Percentiles rank a stretch among this genome's conserved stretches.
These are phyloP conservation scores for Drosophila sordidula DNA, from an alignment of 2,888 invertebrate genomes.

Conservation along the genomic window DNA sequence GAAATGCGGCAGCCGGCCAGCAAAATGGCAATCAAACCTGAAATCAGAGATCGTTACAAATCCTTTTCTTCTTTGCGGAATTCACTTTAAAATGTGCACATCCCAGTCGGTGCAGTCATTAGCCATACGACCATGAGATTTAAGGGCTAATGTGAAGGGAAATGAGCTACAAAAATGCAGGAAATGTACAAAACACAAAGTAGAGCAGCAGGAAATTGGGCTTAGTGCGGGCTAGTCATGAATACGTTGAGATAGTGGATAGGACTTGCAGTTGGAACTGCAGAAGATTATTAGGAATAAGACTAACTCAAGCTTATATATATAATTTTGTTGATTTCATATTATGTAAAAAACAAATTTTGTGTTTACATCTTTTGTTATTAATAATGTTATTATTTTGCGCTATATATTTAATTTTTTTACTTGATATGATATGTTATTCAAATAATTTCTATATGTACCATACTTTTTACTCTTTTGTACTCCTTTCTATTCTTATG, in stretches of 20 bases:
- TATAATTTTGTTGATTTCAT: too few species aligned
- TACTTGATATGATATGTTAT: too few species aligned
- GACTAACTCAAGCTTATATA: background rate
- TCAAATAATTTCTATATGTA: too few species aligned
- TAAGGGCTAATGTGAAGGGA: conserved; percentile 12
- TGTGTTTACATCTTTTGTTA: too few species aligned
- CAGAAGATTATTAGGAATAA: background rate
- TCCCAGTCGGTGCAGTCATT: conserved; percentile 27
- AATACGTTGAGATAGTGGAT: background rate
- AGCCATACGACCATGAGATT: conserved; percentile 22
- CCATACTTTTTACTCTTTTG: too few species aligned
- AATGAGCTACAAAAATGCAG: background rate
- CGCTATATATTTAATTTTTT: too few species aligned
- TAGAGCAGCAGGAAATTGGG: background rate
- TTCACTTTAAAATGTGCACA: conserved; percentile 11
- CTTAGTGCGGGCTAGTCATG: background rate
- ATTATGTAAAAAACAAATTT: too few species aligned
- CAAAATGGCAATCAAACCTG: conserved; percentile 60
- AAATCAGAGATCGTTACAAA: conserved; percentile 72
- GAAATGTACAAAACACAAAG: conserved; percentile 3
- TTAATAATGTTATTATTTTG: too few species aligned
- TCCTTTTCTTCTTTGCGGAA: conserved; percentile 15
- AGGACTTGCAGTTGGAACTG: background rate
- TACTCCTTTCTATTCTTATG: too few species aligned
- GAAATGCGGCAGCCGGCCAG: conserved; percentile 36